A percentile compares a stretch with the other conserved stretches of the same genome.
phyloP scores from a whole-genome alignment of 2,797 vertebrate species.

The Enteromius treurensis region DNA sequence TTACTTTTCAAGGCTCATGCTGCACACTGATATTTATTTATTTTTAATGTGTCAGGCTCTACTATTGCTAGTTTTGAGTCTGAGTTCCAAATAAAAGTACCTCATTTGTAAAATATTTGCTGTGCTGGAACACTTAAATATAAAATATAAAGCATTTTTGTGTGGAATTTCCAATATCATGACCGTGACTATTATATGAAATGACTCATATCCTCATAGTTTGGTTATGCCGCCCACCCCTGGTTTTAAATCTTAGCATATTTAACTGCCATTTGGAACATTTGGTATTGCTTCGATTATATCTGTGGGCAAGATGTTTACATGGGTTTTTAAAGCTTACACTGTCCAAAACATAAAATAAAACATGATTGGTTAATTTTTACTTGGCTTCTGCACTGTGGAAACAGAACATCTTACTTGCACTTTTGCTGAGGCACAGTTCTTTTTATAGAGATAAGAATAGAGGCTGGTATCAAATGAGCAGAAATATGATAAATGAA shows the following conservation, averaged over 20 bases:
- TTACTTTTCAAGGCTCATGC: too few relatives aligned
- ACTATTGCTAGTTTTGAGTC: neutral
- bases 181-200: neutral
- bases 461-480: neutral
- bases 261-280: neutral
- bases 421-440: neutral
- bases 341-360: neutral
- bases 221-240: neutral
- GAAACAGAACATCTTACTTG: neutral
- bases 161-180: neutral
- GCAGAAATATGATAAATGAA: neutral
- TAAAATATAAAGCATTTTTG: neutral
- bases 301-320: neutral
- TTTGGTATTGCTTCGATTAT: neutral
- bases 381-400: neutral
- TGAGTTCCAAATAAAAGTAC: neutral
- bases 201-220: neutral
- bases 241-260: neutral
- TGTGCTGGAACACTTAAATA: neutral
- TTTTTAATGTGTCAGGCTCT: neutral
- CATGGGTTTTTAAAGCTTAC: neutral
- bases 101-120: neutral
- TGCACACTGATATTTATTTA: too few relatives aligned
- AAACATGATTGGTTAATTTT: neutral
- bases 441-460: neutral